Percentiles rank a stretch among this genome's conserved stretches.
Evolutionary conservation across 2,113 vertebrate genomes (phyloP).

Genomic region (Craseonycteris thonglongyai): DNA sequence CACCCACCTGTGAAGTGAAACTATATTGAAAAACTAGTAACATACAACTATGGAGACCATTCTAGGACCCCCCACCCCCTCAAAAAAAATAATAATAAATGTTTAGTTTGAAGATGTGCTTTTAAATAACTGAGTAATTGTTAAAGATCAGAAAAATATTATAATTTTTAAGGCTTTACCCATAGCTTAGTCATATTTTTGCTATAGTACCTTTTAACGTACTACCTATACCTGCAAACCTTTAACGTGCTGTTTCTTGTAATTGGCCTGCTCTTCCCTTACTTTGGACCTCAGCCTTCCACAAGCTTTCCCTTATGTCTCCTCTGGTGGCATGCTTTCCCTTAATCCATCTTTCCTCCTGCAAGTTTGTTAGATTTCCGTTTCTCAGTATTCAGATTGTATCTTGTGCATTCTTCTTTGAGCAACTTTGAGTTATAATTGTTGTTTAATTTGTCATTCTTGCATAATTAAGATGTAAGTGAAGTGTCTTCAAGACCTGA

Average conservation of each 20-base stretch:
- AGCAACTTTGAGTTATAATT: background rate
- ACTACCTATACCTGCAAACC: background rate
- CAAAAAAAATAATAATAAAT: too few relatives aligned
- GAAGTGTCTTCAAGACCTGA: background rate
- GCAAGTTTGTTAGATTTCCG: background rate
- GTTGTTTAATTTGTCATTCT: conserved; percentile 6
- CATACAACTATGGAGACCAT: too few relatives aligned
- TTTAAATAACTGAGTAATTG: conserved; percentile 7
- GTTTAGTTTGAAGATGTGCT: conserved; percentile 21
- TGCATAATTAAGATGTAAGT: background rate
- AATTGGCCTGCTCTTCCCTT: background rate
- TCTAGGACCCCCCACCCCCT: too few relatives aligned
- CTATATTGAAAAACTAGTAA: too few relatives aligned
- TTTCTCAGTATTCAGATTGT: background rate
- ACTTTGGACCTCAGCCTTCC: background rate
- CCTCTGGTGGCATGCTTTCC: background rate
- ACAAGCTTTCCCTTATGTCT: background rate
- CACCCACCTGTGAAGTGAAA: too few relatives aligned
- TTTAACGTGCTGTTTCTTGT: background rate
- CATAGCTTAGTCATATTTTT: background rate
- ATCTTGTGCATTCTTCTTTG: background rate
- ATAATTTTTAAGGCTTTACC: background rate
- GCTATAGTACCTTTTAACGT: background rate
- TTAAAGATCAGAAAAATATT: background rate
- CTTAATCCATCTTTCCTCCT: background rate